These are phyloP conservation scores for Muscicapa adusta DNA, from an alignment of 2,113 vertebrate species.

Conservation along the genomic window DNA sequence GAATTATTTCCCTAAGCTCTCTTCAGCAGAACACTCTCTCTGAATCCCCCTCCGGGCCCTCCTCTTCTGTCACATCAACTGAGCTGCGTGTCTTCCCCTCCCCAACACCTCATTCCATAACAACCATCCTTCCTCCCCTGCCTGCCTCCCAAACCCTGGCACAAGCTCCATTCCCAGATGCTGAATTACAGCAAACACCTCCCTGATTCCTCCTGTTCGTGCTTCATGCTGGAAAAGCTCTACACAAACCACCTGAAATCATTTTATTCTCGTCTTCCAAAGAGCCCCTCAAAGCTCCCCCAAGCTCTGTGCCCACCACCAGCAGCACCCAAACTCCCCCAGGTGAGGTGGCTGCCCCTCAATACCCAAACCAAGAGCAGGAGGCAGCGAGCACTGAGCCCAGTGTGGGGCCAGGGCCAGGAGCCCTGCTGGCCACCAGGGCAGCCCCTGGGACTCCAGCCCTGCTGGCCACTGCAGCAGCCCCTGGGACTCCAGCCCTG, in stretches of 20 bases:
- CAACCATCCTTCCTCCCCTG: not conserved
- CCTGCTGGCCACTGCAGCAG: fast-evolving
- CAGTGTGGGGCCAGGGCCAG: fast-evolving
- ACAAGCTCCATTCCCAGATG: not conserved
- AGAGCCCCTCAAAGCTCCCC: not conserved
- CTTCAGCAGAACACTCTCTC: not conserved
- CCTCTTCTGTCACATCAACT: not conserved
- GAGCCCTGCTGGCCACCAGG: fast-evolving
- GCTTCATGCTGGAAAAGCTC: not conserved
- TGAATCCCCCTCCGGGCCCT: not conserved
- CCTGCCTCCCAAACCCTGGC: not conserved
- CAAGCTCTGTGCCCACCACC: not conserved
- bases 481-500: not conserved
- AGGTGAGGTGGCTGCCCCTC: not conserved
- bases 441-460: not conserved
- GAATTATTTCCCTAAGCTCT: not conserved
- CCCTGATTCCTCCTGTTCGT: not conserved
- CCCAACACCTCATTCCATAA: not conserved
- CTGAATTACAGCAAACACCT: not conserved
- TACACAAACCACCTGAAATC: not conserved
- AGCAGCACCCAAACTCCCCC: fast-evolving
- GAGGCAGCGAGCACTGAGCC: not conserved
- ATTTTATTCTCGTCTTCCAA: not conserved
- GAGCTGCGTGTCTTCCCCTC: not conserved
- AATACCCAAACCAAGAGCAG: not conserved